phyloP scores from a whole-genome alignment of 2,888 invertebrate genomes.

The Galerucella nymphaeae region DNA sequence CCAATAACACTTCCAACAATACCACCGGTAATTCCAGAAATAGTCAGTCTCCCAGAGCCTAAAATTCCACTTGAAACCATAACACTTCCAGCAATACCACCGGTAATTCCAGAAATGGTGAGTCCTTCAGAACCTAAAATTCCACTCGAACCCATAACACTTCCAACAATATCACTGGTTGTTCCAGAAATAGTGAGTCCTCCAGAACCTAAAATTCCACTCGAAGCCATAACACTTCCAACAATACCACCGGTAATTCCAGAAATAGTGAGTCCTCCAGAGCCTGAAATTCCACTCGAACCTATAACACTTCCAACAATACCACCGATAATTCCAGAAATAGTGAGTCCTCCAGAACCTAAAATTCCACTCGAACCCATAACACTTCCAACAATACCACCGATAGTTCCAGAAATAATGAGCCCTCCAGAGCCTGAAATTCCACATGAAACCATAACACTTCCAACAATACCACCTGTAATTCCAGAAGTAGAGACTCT shows the following conservation, averaged over 20 bases:
- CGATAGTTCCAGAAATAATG: neutral
- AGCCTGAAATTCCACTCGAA: neutral
- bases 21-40: neutral
- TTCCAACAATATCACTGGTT: neutral
- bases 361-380: neutral
- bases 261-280: neutral
- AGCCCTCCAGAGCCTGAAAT: neutral
- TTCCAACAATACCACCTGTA: neutral
- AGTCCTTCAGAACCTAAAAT: neutral
- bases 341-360: neutral
- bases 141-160: neutral
- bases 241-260: neutral
- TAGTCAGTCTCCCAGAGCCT: neutral
- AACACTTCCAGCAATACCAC: neutral
- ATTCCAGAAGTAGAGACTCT: neutral
- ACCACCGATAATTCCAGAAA: neutral
- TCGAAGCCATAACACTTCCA: neutral
- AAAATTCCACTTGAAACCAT: neutral
- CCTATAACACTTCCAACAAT: neutral
- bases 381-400: neutral
- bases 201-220: neutral
- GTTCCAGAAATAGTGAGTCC: neutral
- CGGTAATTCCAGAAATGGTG: neutral
- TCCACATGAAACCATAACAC: neutral
- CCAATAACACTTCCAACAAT: too few relatives aligned